A percentile compares a stretch with the other conserved stretches of the same genome.
phyloP scores from a whole-genome alignment of 2,888 invertebrate species.

The Lysandra coridon region DNA sequence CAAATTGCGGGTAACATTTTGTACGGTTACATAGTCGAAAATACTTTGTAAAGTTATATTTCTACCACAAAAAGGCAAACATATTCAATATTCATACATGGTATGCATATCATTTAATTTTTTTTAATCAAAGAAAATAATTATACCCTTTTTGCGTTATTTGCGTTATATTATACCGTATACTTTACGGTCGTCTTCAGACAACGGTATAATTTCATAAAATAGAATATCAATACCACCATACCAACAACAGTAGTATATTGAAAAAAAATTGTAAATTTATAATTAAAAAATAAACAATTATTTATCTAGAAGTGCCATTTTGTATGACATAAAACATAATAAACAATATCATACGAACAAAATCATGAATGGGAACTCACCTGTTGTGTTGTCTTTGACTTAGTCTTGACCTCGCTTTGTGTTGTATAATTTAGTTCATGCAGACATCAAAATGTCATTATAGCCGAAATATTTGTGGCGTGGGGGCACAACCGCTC shows the following conservation, averaged over 20 bases:
- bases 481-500: slow-evolving; percentile 45
- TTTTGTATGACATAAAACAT: not conserved
- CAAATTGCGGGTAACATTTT: too few relatives aligned
- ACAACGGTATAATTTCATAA: too few relatives aligned
- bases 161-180: too few relatives aligned
- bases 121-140: too few relatives aligned
- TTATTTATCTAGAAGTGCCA: not conserved
- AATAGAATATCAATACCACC: too few relatives aligned
- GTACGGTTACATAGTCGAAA: too few relatives aligned
- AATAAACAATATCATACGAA: not conserved
- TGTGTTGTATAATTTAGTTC: slow-evolving; percentile 9
- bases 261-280: not conserved
- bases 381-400: slow-evolving; percentile 36
- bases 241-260: not conserved
- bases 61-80: too few relatives aligned
- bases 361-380: slow-evolving; percentile 34
- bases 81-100: too few relatives aligned
- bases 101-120: too few relatives aligned
- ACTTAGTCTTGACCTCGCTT: not conserved
- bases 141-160: too few relatives aligned
- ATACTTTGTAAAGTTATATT: too few relatives aligned
- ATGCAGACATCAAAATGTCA: slow-evolving; percentile 34
- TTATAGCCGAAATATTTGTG: slow-evolving; percentile 13
- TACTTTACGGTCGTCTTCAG: too few relatives aligned
- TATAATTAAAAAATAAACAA: not conserved